Evolutionary conservation across 2,797 vertebrate species (phyloP).

Genomic region (Phoebastria nigripes): DNA sequence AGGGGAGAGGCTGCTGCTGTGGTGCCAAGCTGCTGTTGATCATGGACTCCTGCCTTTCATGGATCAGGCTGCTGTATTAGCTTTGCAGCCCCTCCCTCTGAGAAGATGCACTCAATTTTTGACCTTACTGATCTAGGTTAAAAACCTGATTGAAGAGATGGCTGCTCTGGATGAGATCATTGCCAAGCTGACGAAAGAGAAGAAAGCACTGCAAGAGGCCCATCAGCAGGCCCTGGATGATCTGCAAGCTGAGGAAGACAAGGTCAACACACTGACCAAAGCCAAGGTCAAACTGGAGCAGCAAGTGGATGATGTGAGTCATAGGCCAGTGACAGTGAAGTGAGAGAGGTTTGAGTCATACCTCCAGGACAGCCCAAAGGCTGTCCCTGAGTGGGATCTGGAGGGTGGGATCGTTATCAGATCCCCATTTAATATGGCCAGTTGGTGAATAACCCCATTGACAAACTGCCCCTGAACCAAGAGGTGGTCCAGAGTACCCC

Average conservation of each 20-base stretch:
- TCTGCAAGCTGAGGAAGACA: constrained; percentile 93
- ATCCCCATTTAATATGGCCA: not conserved
- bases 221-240: constrained; percentile 93
- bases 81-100: not conserved
- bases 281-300: constrained; percentile 92
- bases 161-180: constrained; percentile 87
- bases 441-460: not conserved
- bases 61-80: not conserved
- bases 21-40: not conserved
- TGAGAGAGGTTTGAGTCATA: not conserved
- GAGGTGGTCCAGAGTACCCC: not conserved
- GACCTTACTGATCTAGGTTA: constrained; percentile 77
- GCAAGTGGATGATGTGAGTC: constrained; percentile 92
- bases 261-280: constrained; percentile 89
- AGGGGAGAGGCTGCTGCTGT: not conserved
- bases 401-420: not conserved
- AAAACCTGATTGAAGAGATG: constrained; percentile 95
- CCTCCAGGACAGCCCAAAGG: not conserved
- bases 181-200: constrained; percentile 89
- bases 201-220: constrained; percentile 90
- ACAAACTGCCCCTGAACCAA: not conserved
- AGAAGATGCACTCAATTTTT: not conserved
- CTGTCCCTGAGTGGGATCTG: not conserved
- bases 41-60: not conserved
- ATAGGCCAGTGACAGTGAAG: not conserved